Conservation (phyloP, 2,888 invertebrate species). For the Aplocera efformata region DNA sequence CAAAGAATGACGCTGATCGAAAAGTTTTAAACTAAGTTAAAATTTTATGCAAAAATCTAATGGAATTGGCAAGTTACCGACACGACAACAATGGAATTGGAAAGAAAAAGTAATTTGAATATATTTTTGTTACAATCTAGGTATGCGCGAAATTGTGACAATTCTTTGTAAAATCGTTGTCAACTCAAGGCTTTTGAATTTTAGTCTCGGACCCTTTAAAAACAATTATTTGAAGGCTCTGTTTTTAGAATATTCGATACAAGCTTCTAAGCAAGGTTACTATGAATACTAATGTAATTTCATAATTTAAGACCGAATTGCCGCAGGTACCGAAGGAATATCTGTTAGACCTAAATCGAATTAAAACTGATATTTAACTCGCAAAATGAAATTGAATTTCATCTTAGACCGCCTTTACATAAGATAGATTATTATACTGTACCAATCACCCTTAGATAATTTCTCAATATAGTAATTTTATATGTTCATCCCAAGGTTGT, state of each 20-base stretch:
- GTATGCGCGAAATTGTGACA: background rate
- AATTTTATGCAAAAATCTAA: constrained; percentile 26
- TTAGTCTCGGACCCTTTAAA: constrained; percentile 1
- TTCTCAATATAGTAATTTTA: too few relatives aligned
- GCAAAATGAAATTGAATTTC: background rate
- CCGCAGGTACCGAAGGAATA: constrained; percentile 5
- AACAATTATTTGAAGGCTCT: constrained; percentile 7
- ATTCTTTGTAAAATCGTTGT: background rate
- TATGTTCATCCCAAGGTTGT: too few relatives aligned
- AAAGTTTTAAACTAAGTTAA: constrained; percentile 36
- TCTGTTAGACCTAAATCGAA: constrained; percentile 9
- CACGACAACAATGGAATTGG: constrained; percentile 7
- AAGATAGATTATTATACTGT: too few relatives aligned
- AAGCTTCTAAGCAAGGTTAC: constrained; percentile 6
- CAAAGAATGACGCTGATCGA: constrained; percentile 34
- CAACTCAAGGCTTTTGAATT: too few relatives aligned
- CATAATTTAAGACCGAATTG: constrained; percentile 10
- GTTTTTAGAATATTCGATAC: constrained; percentile 7
- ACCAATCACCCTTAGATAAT: too few relatives aligned
- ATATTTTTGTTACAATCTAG: constrained; percentile 2
- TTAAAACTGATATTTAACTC: constrained; percentile 1
- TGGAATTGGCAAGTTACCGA: constrained; percentile 13
- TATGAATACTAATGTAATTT: constrained; percentile 21
- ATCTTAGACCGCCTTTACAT: too few relatives aligned
- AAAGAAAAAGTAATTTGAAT: constrained; percentile 11